These are phyloP conservation scores for Pelagia noctiluca DNA, from an alignment of 30 jellyfish, hydroid and myxozoan species.

Conservation along the genomic window DNA sequence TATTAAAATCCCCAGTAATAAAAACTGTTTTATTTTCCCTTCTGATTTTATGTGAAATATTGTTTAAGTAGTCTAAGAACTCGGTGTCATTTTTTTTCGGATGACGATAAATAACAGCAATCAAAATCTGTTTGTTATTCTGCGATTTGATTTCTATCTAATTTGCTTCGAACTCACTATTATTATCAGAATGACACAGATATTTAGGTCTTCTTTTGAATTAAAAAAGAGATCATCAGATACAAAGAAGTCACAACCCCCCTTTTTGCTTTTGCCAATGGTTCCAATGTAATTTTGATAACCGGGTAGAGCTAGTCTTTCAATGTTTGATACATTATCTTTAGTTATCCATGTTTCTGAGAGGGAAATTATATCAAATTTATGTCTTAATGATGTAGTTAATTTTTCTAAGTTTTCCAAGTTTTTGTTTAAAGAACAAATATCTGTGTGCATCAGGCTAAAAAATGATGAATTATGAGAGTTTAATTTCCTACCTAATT, in stretches of 20 bases:
- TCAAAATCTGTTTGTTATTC: conserved; percentile 10
- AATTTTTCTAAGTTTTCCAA: conserved; percentile 32
- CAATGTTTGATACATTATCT: conserved; percentile 18
- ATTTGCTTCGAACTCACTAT: conserved; percentile 46
- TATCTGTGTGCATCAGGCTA: conserved; percentile 49
- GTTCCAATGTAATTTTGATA: conserved; percentile 49
- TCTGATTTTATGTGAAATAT: conserved; percentile 13
- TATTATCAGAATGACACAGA: conserved; percentile 4
- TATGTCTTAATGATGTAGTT: conserved; percentile 42
- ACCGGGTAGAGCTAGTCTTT: conserved; percentile 51
- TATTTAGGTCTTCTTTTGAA: conserved; percentile 48
- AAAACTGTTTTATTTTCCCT: conserved; percentile 37
- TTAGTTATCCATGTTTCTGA: conserved; percentile 53
- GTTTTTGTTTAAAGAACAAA: conserved; percentile 47
- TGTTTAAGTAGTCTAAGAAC: conserved; percentile 39
- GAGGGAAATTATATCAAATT: conserved; percentile 55
- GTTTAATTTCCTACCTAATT: conserved; percentile 14
- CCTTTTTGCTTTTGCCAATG: conserved; percentile 42
- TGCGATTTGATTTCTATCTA: conserved; percentile 36
- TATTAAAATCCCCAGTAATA: conserved; percentile 50
- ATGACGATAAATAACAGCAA: conserved; percentile 54
- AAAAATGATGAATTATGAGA: conserved; percentile 18
- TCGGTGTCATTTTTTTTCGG: conserved; percentile 40
- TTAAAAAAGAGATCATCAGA: conserved; percentile 34
- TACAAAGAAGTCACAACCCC: conserved; percentile 68